Conservation (phyloP, 2,797 vertebrate genomes). For the Sphenopsis melanotis region DNA sequence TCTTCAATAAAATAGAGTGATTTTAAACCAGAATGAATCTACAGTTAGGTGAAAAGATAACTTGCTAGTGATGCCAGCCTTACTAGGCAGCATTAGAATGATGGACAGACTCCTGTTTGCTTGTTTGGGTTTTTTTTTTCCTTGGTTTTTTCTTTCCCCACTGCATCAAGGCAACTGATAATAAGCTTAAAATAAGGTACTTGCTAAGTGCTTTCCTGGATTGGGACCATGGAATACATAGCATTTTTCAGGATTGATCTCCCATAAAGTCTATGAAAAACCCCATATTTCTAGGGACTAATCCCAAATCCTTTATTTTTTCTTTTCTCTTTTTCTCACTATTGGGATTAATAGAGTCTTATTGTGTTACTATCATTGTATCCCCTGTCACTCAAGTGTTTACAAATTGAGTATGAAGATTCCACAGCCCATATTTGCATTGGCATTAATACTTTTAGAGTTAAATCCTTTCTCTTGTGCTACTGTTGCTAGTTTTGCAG, state of each 20-base stretch:
- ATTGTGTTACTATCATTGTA: background rate
- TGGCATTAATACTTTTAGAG: background rate
- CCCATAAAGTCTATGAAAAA: background rate
- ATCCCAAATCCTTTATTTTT: background rate
- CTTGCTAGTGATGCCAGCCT: background rate
- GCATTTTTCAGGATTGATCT: background rate
- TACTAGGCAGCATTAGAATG: background rate
- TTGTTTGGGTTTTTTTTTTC: rapidly evolving
- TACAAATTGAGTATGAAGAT: background rate
- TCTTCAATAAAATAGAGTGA: background rate
- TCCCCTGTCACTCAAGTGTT: background rate
- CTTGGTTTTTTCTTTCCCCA: background rate
- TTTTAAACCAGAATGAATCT: background rate
- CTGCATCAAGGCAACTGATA: background rate
- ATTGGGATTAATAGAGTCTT: background rate
- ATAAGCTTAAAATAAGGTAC: background rate
- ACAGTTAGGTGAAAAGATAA: background rate
- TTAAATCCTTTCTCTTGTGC: background rate
- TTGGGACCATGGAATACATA: background rate
- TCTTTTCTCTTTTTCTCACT: background rate
- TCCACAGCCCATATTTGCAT: background rate
- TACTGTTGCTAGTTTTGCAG: background rate
- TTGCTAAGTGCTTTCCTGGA: background rate
- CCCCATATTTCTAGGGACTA: background rate
- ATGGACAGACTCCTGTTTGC: background rate